These are phyloP conservation scores for Drosophila orena DNA, from an alignment of 1,140 invertebrate species.

Conservation along the genomic window DNA sequence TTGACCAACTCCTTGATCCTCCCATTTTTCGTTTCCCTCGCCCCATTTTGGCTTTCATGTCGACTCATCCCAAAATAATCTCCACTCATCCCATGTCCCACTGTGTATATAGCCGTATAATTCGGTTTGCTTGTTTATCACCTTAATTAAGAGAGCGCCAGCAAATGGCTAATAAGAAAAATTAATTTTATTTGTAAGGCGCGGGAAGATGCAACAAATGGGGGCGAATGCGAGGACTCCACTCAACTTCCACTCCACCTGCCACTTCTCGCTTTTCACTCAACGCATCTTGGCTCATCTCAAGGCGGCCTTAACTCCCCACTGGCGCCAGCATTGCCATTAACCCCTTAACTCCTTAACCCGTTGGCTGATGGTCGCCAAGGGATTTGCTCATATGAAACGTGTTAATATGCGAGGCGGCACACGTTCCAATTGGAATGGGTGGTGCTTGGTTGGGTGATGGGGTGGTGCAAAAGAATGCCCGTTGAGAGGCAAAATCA, in stretches of 20 bases:
- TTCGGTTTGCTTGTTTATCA: slow-evolving; percentile 60
- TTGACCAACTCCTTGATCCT: slow-evolving; percentile 1
- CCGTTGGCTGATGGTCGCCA: slow-evolving; percentile 64
- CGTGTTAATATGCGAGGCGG: slow-evolving; percentile 77
- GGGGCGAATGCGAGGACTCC: slow-evolving; percentile 12
- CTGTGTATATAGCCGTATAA: slow-evolving; percentile 32
- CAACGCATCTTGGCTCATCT: slow-evolving; percentile 23
- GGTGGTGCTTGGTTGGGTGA: neutral
- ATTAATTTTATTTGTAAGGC: slow-evolving; percentile 34
- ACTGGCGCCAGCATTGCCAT: neutral
- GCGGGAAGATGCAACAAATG: slow-evolving; percentile 32
- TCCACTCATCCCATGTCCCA: neutral
- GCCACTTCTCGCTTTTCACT: slow-evolving; percentile 8
- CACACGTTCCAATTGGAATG: slow-evolving; percentile 5
- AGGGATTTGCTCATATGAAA: slow-evolving; percentile 64
- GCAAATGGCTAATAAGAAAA: slow-evolving; percentile 53
- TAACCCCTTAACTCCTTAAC: slow-evolving; percentile 23
- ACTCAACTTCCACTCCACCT: slow-evolving; percentile 27
- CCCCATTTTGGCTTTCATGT: slow-evolving; percentile 23
- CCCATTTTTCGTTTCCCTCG: neutral
- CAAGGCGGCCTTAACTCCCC: neutral
- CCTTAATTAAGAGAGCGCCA: slow-evolving; percentile 47
- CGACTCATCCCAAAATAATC: neutral
- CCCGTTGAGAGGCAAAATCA: slow-evolving; percentile 46
- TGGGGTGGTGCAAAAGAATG: slow-evolving; percentile 21